Conservation (phyloP, 1,140 invertebrate genomes). For the Atta texana region DNA sequence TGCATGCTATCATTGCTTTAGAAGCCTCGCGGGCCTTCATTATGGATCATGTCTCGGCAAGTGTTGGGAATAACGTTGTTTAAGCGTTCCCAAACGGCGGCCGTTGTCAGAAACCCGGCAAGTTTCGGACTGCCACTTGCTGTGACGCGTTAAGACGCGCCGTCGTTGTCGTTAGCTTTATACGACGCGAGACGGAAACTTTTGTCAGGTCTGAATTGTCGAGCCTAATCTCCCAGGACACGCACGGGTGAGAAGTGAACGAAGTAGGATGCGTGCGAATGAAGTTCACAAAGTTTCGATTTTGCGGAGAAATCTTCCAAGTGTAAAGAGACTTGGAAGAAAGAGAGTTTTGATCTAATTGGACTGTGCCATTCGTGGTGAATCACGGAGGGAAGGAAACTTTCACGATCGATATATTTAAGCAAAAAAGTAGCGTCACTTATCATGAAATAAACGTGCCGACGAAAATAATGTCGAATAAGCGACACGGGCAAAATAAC, state of each 20-base stretch:
- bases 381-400: not conserved
- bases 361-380: slow-evolving; percentile 10
- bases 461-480: slow-evolving; percentile 66
- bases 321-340: slow-evolving; percentile 33
- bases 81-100: slow-evolving; percentile 74
- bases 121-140: slow-evolving; percentile 69
- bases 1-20: slow-evolving; percentile 21
- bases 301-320: slow-evolving; percentile 5
- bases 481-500: slow-evolving; percentile 24
- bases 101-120: slow-evolving; percentile 74
- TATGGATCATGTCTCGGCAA: slow-evolving; percentile 75
- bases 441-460: slow-evolving; percentile 19
- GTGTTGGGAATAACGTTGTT: slow-evolving; percentile 64
- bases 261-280: slow-evolving; percentile 64
- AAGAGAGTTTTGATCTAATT: slow-evolving; percentile 20
- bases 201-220: slow-evolving; percentile 65
- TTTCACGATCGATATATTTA: slow-evolving; percentile 48
- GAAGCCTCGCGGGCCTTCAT: slow-evolving; percentile 47
- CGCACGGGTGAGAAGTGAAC: slow-evolving; percentile 45
- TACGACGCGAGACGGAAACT: slow-evolving; percentile 64
- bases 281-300: slow-evolving; percentile 22
- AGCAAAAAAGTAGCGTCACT: slow-evolving; percentile 44
- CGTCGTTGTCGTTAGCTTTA: slow-evolving; percentile 54
- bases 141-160: slow-evolving; percentile 75
- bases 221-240: slow-evolving; percentile 71